Evolutionary conservation across 2,888 invertebrate species (phyloP), one percentile per base, ranked within the genome.

Genomic region (Lysandra bellargus): DNA sequence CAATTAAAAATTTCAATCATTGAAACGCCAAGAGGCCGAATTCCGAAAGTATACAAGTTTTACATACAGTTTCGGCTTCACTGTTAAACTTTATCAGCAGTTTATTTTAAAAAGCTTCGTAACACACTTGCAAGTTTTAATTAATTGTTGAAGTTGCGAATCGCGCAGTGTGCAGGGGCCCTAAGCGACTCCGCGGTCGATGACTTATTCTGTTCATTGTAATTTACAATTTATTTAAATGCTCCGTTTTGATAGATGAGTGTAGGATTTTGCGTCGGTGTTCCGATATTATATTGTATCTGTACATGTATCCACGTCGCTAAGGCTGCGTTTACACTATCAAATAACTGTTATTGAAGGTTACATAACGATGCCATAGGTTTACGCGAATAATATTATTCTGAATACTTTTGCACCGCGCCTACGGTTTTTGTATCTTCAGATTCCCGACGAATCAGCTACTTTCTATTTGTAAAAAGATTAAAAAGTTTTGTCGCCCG

Each of bases 211-310:
- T 87, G 87, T 90, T 89, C 91, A 92, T 92, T 92, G 91, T 90
- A 92, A 91, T 89, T 92, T 90, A 91, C 90, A 91, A 92, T 92
- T 90, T 91, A 92, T 93, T 92, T 90, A 91, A 92, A 92, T 91
- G 88, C 85, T 87, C 86, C 87, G 87, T 88, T 90, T 89, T 91
- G 90, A 91, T 90, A 90, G 89, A 91, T 89, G 88, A 87, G 84
- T 83, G 85, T 83, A 85, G 87, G 87, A 88, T 88, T 87, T 87
- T 85, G 88, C 88, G 84, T 76, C 76, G 76, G 76, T 76, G 76
- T 76, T 33, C 53, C 49, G 76, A 76, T 76, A 76, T 69, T 69
- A 69, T 76, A 57, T 76, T 76, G 76, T 76, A 53, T 76, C 76
- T 17, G 49, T 57, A 76, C 53, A 17, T 33, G 49, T 76, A 33